These are phyloP conservation scores for Elachura formosa DNA, from an alignment of 2,113 vertebrate genomes.

Conservation along the genomic window DNA sequence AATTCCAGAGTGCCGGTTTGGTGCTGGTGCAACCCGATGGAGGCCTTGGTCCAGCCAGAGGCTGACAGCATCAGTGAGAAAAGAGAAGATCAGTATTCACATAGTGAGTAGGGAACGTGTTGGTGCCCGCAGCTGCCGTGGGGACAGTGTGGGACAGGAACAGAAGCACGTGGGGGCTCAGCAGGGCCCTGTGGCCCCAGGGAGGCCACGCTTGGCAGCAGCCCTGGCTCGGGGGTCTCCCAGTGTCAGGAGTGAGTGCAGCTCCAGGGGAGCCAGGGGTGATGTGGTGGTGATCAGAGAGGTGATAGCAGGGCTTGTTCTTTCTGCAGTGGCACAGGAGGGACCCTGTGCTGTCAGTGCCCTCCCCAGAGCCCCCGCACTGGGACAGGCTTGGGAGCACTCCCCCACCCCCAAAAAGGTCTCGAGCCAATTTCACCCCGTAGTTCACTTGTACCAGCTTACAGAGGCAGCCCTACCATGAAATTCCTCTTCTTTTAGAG, in stretches of 20 bases:
- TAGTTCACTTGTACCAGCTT: background rate
- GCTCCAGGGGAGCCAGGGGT: background rate
- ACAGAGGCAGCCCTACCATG: background rate
- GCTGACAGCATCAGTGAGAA: background rate
- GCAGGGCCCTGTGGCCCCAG: background rate
- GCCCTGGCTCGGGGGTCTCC: background rate
- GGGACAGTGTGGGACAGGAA: background rate
- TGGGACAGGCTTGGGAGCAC: background rate
- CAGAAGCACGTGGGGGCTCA: background rate
- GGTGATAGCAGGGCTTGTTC: background rate
- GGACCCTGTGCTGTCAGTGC: background rate
- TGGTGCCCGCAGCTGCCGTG: background rate
- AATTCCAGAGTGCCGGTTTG: background rate
- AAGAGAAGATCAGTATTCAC: background rate
- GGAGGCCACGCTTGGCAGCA: background rate
- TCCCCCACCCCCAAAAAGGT: background rate
- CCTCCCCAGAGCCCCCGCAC: background rate
- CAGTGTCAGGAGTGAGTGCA: background rate
- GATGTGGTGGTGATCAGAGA: rapidly evolving
- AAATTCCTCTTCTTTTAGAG: background rate
- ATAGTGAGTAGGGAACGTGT: background rate
- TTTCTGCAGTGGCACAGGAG: background rate
- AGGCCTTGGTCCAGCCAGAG: background rate
- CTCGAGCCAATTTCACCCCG: background rate
- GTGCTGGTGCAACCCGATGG: background rate